These are phyloP conservation scores for Catocala nupta DNA, from an alignment of 2,888 invertebrate species.

Conservation along the genomic window DNA sequence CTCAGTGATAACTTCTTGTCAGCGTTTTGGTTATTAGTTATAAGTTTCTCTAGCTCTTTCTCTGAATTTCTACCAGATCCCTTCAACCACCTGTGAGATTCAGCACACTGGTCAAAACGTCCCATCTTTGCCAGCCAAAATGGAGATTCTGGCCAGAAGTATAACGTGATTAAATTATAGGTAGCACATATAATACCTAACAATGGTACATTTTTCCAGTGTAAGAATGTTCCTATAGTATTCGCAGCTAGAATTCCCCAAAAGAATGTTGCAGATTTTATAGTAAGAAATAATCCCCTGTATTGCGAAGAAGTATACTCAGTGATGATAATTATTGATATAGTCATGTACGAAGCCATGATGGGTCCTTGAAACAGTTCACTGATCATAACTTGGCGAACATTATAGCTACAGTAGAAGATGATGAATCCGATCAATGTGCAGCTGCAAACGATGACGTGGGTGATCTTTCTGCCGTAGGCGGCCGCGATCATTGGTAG, in stretches of 20 bases:
- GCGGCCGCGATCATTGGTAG: slow-evolving; percentile 27
- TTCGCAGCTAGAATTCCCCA: slow-evolving; percentile 48
- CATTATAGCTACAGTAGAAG: slow-evolving; percentile 39
- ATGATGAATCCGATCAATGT: slow-evolving; percentile 35
- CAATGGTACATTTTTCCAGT: slow-evolving; percentile 54
- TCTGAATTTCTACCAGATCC: slow-evolving; percentile 37
- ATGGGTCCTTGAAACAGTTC: slow-evolving; percentile 42
- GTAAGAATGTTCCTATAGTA: slow-evolving; percentile 54
- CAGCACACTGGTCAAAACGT: slow-evolving; percentile 29
- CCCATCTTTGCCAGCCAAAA: slow-evolving; percentile 44
- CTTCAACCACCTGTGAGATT: slow-evolving; percentile 49
- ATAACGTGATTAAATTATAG: slow-evolving; percentile 35
- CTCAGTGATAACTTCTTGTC: background rate
- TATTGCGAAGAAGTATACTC: slow-evolving; percentile 33
- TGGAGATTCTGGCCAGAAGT: slow-evolving; percentile 60
- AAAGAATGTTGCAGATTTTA: slow-evolving; percentile 46
- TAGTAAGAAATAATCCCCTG: slow-evolving; percentile 50
- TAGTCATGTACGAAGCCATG: slow-evolving; percentile 31
- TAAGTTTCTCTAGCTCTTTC: slow-evolving; percentile 30
- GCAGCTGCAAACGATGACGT: slow-evolving; percentile 25
- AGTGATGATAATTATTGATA: slow-evolving; percentile 18
- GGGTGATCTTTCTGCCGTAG: slow-evolving; percentile 38
- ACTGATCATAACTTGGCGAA: slow-evolving; percentile 50
- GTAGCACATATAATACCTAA: slow-evolving; percentile 37
- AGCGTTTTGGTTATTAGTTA: slow-evolving; percentile 3